Conservation (phyloP, 2,113 vertebrate species). For the Gnathonemus echidnorhynchus region DNA sequence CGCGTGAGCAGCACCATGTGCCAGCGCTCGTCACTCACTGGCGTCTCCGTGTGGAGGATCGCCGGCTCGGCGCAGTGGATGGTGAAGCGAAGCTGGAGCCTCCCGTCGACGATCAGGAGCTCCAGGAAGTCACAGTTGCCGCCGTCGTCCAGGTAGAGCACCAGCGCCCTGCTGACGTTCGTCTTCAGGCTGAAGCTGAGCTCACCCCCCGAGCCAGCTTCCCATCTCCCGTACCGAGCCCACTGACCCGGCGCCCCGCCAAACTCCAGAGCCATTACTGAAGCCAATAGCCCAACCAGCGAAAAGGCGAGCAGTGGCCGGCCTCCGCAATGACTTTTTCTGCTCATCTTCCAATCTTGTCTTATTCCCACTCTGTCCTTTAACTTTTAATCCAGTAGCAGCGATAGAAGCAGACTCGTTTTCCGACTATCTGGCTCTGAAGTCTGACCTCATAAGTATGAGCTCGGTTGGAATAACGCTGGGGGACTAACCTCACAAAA, state of each 20-base stretch:
- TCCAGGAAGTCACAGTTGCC: slow-evolving; percentile 93
- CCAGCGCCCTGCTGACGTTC: slow-evolving; percentile 74
- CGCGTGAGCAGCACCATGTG: slow-evolving; percentile 76
- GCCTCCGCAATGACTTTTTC: slow-evolving; percentile 43
- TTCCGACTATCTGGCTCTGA: slow-evolving; percentile 30
- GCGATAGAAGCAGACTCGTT: slow-evolving; percentile 26
- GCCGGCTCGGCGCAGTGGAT: slow-evolving; percentile 85
- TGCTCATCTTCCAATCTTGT: slow-evolving; percentile 37
- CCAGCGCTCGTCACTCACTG: slow-evolving; percentile 77
- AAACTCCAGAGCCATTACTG: slow-evolving; percentile 71
- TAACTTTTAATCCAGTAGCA: slow-evolving; percentile 40
- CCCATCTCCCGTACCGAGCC: slow-evolving; percentile 84
- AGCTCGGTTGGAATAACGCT: slow-evolving; percentile 28
- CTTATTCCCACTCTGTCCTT: slow-evolving; percentile 33
- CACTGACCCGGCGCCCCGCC: slow-evolving; percentile 84
- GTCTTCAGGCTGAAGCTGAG: slow-evolving; percentile 85
- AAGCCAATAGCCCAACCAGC: slow-evolving; percentile 49
- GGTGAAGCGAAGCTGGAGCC: slow-evolving; percentile 78
- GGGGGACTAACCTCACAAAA: slow-evolving; percentile 1
- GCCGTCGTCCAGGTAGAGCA: slow-evolving; percentile 87
- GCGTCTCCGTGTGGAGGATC: slow-evolving; percentile 68
- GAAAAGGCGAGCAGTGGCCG: slow-evolving; percentile 37
- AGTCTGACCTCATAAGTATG: slow-evolving; percentile 32
- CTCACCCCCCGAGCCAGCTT: slow-evolving; percentile 70
- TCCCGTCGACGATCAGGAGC: slow-evolving; percentile 73